Evolutionary conservation across 2,888 invertebrate genomes (phyloP), one percentile per base, ranked within the genome.

Genomic region (Alcis repandata): DNA sequence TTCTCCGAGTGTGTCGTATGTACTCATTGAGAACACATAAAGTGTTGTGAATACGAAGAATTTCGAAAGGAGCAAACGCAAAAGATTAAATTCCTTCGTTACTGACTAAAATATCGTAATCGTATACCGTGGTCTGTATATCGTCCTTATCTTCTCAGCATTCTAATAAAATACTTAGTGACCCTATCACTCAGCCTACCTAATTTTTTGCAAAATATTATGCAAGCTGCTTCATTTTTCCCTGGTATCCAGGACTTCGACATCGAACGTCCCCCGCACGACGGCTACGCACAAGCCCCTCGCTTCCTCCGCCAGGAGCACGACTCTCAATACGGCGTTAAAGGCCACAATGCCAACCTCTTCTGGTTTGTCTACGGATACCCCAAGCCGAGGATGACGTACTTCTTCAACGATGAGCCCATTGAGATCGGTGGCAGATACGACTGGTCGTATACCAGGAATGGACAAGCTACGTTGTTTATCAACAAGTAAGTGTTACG

Each of bases 311-410:
- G 98, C 0, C 97, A 97, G 77, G 98, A 98, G 80, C 94, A 96
- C 75, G 98, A 98, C 73, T 95, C 96, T 0, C 97, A 98, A 78
- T 99, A 98, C 85, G 99, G 98, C 0, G 97, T 98, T 9, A 98
- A 98, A 84, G 97, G 97, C 27, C 98, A 98, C 85, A 98, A 98
- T 76, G 96, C 96, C 15, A 98, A 96, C 82, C 92, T 99, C 60
- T 97, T 97, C 90, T 98, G 99, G 96, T 98, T 97, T 87, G 97
- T 99, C 13, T 98, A 98, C 83, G 99, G 99, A 0, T 98, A 98
- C 90, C 99, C 99, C 0, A 98, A 98, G 86, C 99, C 99, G 2
- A 97, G 96, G 85, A 97, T 99, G 95, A 95, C 95, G 3, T 99
- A 97, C 92, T 97, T 96, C 84, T 98, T 97, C 91, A 96, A 98